phyloP scores from a whole-genome alignment of 2,888 invertebrate genomes.

The Girardia tigrina region DNA sequence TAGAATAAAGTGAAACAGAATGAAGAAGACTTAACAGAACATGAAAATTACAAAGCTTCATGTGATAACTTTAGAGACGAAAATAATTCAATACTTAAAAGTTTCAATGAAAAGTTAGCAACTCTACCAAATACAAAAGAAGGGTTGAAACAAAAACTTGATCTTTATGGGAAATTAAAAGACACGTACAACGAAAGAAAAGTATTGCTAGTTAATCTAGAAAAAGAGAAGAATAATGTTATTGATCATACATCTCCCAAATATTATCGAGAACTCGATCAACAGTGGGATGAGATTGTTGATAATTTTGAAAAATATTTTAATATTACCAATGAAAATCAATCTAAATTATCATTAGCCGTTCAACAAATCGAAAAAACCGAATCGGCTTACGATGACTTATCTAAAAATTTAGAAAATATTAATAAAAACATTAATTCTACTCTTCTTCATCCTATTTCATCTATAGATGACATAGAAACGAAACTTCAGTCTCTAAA shows the following conservation, averaged over 20 bases:
- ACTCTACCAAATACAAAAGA: not conserved
- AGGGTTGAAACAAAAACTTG: not conserved
- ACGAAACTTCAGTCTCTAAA: not conserved
- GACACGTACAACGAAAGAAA: not conserved
- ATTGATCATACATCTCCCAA: not conserved
- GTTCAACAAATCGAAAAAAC: conserved; percentile 38
- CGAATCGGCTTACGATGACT: conserved; percentile 57
- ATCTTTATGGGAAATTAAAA: not conserved
- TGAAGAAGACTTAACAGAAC: not conserved
- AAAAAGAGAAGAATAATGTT: not conserved
- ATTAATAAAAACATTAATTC: not conserved
- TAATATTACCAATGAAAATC: not conserved
- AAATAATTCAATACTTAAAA: not conserved
- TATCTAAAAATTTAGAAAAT: not conserved
- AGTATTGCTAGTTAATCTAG: not conserved
- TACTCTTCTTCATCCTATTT: not conserved
- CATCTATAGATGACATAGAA: not conserved
- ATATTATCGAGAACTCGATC: not conserved
- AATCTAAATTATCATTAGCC: not conserved
- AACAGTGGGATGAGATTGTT: not conserved
- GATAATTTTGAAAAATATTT: conserved; percentile 6
- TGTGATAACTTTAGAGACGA: not conserved
- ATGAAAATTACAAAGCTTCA: not conserved
- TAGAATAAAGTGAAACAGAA: not conserved
- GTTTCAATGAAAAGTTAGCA: not conserved